Evolutionary conservation across 2,888 invertebrate species (phyloP), one percentile per base, ranked within the genome.

Genomic region (Sturmia bella): DNA sequence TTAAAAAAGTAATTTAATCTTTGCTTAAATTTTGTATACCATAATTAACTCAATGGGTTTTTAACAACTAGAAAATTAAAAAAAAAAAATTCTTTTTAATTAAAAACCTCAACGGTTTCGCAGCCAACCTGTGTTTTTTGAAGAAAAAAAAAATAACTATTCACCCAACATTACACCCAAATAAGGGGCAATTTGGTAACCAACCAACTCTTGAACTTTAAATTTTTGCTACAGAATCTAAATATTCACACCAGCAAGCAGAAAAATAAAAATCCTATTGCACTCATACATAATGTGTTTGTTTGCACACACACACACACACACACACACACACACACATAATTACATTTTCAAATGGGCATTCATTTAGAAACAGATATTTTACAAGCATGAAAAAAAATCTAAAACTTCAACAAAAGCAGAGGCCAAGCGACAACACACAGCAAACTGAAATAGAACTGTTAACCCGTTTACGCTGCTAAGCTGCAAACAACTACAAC

Each of bases 301-400:
- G n/a, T 32, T 12, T 17, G 15, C 64, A 9, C 13, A 19, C n/a
- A n/a, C n/a, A n/a, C n/a, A n/a, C n/a, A n/a, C n/a, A n/a, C n/a
- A n/a, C 6, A 24, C 32, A 57, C 43, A 57, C n/a, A n/a, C n/a
- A n/a, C n/a, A n/a, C n/a, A n/a, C 6, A 24, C 32, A 57, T 52
- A 57, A 39, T 37, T 64, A 66, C 64, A 70, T 75, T 80, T 54
- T 19, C 61, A 24, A 81, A 77, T 77, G 77, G 72, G 77, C 68
- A 68, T 76, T 81, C 77, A 73, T 66, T 66, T 81, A 63, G 63
- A 81, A 81, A 64, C 13, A 73, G 77, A 77, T 63, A 73, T 68
- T 72, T 61, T 41, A 27, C 19, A 15, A n/a, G 5, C 15, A 48
- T 12, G 32, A 37, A 41, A 41, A 13, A 48, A 11, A 45, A 57